These are phyloP conservation scores for Tetragnatha versicolor DNA, from an alignment of 1,140 invertebrate genomes.

Conservation along the genomic window DNA sequence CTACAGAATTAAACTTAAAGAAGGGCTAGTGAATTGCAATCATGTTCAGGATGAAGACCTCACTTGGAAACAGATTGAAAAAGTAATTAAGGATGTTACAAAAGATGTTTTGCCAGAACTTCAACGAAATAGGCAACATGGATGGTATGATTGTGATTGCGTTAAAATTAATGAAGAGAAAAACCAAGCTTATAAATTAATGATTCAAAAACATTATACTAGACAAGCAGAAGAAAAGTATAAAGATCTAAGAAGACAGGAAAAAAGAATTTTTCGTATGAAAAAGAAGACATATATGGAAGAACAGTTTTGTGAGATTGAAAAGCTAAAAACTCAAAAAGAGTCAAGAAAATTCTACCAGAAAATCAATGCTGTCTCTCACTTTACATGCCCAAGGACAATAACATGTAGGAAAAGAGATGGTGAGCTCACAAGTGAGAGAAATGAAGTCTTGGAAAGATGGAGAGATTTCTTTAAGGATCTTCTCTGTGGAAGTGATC, in stretches of 20 bases:
- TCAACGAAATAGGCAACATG: background rate
- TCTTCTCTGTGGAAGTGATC: no score
- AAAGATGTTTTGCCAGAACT: no score
- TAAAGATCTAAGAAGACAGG: background rate
- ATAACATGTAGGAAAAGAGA: no score
- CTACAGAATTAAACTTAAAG: no score
- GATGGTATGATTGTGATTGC: constrained; percentile 6
- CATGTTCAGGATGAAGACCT: background rate
- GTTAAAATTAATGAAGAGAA: background rate
- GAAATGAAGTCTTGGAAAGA: no score
- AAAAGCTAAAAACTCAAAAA: constrained; percentile 10
- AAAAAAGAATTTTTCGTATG: background rate
- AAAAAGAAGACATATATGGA: background rate
- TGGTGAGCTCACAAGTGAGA: no score
- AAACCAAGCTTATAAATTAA: background rate
- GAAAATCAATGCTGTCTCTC: background rate
- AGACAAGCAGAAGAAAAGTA: background rate
- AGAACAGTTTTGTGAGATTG: background rate
- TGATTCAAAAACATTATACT: background rate
- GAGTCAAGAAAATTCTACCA: constrained; percentile 1
- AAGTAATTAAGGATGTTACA: background rate
- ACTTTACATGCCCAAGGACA: no score
- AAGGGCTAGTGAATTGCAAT: background rate
- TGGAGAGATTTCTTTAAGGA: no score
- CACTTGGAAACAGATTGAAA: background rate